Evolutionary conservation across 2,888 invertebrate species (phyloP), one percentile per base, ranked within the genome.

Genomic region (Neria commutata): DNA sequence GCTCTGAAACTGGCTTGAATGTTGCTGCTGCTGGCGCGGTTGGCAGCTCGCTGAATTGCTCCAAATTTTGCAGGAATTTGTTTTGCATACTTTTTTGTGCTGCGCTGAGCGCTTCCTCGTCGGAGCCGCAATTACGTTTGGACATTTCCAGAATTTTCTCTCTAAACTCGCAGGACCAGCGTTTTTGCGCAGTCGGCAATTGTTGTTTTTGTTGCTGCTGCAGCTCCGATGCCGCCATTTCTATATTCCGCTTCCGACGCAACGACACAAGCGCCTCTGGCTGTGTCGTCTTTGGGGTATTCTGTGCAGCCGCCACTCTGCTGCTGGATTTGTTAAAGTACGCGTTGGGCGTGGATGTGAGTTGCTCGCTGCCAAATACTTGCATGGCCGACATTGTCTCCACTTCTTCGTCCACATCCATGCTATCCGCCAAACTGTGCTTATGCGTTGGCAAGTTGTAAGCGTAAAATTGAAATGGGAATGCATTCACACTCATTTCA

Each of bases 71-170:
- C 11, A 8, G 6, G 29, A 29, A 29, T 29, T 11, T 29, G 11
- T 29, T 29, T 29, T 29, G 29, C 6, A 29, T 8, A 29, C 11
- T 5, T 11, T 8, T 29, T 5, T 8, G 1, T 37, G 16, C 3
- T 52, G 11, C 50, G 6, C 34, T 16, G 23, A 40, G n/a, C 24
- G 45, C 48, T 29, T 67, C 56, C 25, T 47, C 63, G 23, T 64
- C 64, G 24, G 63, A 60, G 45, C 54, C 68, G 3, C 68, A 67
- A 54, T 62, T 73, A 14, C 72, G 73, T 60, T 70, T 72, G 33
- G 74, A 67, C 69, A 72, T 73, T 61, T 73, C 69, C 54, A 76
- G 56, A 1, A 69, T 63, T 33, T 71, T 71, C 42, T 75, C 71
- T 17, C 69, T 69, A 60, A 74, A 33, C 54, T 72, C 70, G 64